phyloP scores from a whole-genome alignment of 2,888 invertebrate genomes.

The Apotomis turbidana region DNA sequence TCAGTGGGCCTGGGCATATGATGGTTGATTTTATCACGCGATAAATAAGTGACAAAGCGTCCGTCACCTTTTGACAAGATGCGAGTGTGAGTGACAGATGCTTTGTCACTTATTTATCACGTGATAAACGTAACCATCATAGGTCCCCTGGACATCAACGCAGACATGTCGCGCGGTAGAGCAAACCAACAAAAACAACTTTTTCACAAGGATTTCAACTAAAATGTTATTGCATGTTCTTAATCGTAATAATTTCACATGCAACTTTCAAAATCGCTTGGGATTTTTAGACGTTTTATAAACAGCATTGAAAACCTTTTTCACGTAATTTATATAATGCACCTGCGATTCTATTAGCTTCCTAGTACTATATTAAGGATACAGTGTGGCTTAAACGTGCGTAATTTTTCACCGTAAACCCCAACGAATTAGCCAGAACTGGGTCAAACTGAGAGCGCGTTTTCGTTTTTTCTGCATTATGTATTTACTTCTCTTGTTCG shows the following conservation, averaged over 20 bases:
- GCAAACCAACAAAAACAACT: no score
- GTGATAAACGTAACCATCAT: no score
- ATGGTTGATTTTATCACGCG: no score
- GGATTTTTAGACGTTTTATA: not conserved
- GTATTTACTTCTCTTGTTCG: constrained; percentile 41
- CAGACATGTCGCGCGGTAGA: no score
- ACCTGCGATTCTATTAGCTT: constrained; percentile 30
- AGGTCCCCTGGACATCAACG: no score
- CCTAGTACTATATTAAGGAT: constrained; percentile 32
- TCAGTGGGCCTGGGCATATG: no score
- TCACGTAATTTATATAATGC: constrained; percentile 13
- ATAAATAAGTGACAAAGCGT: no score
- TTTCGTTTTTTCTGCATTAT: constrained; percentile 40
- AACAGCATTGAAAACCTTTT: constrained; percentile 5
- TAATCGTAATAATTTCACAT: not conserved
- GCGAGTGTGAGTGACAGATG: no score
- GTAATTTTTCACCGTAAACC: constrained; percentile 39
- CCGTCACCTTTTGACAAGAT: no score
- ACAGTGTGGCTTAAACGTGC: constrained; percentile 36
- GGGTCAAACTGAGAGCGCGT: constrained; percentile 32
- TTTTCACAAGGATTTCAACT: no score
- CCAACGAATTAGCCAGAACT: constrained; percentile 39
- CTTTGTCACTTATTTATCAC: no score
- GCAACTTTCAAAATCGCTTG: not conserved
- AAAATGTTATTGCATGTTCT: no score